Evolutionary conservation across 2,797 vertebrate species (phyloP), one percentile per base, ranked within the genome.

Genomic region (Ara ararauna): DNA sequence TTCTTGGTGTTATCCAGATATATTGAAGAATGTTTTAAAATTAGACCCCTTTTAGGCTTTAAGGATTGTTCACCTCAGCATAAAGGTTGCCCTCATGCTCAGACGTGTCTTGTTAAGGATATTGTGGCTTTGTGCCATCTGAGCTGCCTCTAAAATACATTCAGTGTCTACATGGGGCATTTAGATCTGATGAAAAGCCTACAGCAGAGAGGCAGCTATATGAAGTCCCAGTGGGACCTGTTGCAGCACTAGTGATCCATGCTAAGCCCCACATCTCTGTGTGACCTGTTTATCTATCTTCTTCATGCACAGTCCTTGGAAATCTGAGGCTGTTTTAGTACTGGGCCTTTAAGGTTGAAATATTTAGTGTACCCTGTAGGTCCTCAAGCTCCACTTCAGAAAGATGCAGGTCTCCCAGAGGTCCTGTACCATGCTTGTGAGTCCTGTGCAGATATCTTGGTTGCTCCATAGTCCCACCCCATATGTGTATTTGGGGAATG

Each of bases 1-100:
- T 18, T 42, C 36, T 56, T 2, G 1, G 13, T 18, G 30, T 6
- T 7, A 0, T 14, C 20, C 21, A 22, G 22, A 19, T 36, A 51
- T 30, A 19, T 0, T 4, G 9, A 64, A 38, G 9, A 48, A n/a
- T 2, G 6, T 27, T 76, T 71, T 10, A 18, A 13, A 40, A 47
- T 32, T 12, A 68, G 30, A 38, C 11, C 18, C 4, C 0, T 18
- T 76, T 42, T 6, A 42, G 32, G 26, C 7, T 75, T 60, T 72
- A n/a, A 68, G 36, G 23, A 50, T 68, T 68, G 23, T n/a, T 42
- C 24, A 29, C 23, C 5, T 76, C 42, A 70, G 21, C 24, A 36
- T 27, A 51, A 76, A 71, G 0, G 2, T 45, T 81, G 21, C 24
- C 36, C 22, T 73, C 20, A 32, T 47, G 12, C 5, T 65, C n/a